Base-by-base conservation (phyloP, 2,888 invertebrate species). In the Apantesis nais region DNA sequence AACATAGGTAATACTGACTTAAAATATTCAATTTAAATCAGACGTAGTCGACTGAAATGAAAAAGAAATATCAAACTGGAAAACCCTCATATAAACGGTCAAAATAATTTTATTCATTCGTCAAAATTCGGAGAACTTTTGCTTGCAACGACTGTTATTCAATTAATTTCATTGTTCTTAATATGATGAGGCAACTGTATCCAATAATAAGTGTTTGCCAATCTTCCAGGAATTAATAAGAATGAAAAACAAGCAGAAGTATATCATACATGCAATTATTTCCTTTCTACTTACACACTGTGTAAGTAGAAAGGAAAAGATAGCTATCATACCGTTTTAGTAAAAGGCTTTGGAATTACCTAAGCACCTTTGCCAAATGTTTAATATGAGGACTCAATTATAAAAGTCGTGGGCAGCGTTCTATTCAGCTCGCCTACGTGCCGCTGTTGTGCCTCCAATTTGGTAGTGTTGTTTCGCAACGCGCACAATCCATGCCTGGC, bases 391-490 rank as follows among this genome's bases (percentile, higher is more conserved):
- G 81, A 79, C 83, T 81, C 83, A 82, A 84, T 84, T 83, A 82
- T 83, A 85, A 86, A 82, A 80, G 58, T 71, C 86, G 89, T 90
- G 89, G 90, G 89, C 73, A 79, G 86, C 72, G 73, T 77, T 80
- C 83, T 84, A 86, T 86, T 84, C 83, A 79, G 75, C 66, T 85
- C 90, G 88, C 91, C 92, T 90, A 92, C 92, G 88, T 88, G 79
- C 78, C 77, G 76, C 78, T 83, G 83, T 80, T 81, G 77, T 76
- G 80, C 86, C 85, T 85, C 85, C 86, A 80, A 86, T 84, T 86
- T 84, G 76, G 86, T 86, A 78, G 83, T 79, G 82, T 74, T 74
- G 87, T 94, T 92, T 93, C 92, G 90, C 91, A 94, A 93, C 83
- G 81, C 84, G 84, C 76, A 84, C 86, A 86, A 87, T 86, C 87